Evolutionary conservation across 1,140 invertebrate genomes (phyloP).

Genomic region (Eumaeus atala): DNA sequence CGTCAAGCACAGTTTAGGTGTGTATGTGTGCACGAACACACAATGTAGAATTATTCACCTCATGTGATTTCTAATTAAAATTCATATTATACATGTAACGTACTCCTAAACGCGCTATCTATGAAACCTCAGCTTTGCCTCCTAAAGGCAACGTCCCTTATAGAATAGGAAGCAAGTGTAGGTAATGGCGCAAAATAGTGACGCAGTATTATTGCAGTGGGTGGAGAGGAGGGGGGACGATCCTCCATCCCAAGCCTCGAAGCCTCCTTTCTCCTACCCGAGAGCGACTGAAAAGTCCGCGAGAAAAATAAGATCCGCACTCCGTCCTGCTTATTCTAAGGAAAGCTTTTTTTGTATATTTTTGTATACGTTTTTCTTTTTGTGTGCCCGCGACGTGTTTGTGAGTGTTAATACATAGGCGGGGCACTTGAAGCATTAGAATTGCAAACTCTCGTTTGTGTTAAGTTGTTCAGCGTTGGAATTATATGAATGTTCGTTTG

Average conservation of each 20-base stretch:
- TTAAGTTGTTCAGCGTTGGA: too few species aligned
- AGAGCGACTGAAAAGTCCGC: constrained; percentile 69
- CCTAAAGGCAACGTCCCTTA: constrained; percentile 51
- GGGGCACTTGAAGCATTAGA: constrained; percentile 29
- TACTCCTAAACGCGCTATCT: constrained; percentile 17
- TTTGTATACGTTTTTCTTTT: constrained; percentile 51
- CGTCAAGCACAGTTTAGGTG: background rate
- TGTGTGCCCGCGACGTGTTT: constrained; percentile 35
- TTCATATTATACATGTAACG: constrained; percentile 9
- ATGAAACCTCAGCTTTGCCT: constrained; percentile 22
- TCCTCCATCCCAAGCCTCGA: constrained; percentile 28
- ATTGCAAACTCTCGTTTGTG: constrained; percentile 26
- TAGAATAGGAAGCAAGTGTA: constrained; percentile 73
- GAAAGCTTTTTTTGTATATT: constrained; percentile 70
- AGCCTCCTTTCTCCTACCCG: constrained; percentile 33
- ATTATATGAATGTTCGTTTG: too few species aligned
- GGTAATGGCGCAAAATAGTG: constrained; percentile 74
- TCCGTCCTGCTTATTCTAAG: constrained; percentile 69
- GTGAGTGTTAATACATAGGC: constrained; percentile 46
- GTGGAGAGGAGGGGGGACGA: constrained; percentile 43
- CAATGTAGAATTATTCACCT: background rate
- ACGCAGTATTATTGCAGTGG: constrained; percentile 74
- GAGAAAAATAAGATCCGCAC: constrained; percentile 71
- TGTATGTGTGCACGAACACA: background rate
- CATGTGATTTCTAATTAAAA: constrained; percentile 9